phyloP scores from a whole-genome alignment of 2,888 invertebrate genomes.

The Linyphia triangularis region DNA sequence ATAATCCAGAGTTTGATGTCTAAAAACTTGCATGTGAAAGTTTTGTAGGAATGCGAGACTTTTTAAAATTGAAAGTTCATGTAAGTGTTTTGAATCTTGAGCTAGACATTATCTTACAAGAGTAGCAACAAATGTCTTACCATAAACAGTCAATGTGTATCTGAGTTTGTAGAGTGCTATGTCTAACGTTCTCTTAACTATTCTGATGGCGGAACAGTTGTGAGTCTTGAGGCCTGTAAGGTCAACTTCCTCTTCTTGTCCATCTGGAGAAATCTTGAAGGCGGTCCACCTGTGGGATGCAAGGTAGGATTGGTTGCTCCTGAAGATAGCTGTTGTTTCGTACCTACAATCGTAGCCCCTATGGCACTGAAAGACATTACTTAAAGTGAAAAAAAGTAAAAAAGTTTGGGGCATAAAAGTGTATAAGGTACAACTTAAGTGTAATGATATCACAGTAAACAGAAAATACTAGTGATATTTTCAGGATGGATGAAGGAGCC shows the following conservation, averaged over 20 bases:
- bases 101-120: no score
- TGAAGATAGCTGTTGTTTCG: constrained; percentile 64
- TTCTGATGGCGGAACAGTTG: constrained; percentile 63
- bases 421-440: no score
- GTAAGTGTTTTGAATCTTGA: no score
- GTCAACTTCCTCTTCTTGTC: constrained; percentile 59
- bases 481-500: no score
- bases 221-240: constrained; percentile 49
- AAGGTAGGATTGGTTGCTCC: constrained; percentile 56
- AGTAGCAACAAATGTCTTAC: no score
- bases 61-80: no score
- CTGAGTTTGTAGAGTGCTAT: constrained; percentile 59
- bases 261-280: constrained; percentile 15
- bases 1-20: background rate
- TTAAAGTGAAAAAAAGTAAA: no score
- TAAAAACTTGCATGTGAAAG: no score
- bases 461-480: no score
- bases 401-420: no score
- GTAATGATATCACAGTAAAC: no score
- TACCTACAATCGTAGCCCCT: constrained; percentile 55
- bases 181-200: constrained; percentile 31
- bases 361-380: constrained; percentile 34
- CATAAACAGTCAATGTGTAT: constrained; percentile 65
- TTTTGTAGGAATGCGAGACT: no score
- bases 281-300: constrained; percentile 59